Evolutionary conservation across 2,888 invertebrate genomes (phyloP), one percentile per base, ranked within the genome.

Genomic region (Lepidochrysops patricia): DNA sequence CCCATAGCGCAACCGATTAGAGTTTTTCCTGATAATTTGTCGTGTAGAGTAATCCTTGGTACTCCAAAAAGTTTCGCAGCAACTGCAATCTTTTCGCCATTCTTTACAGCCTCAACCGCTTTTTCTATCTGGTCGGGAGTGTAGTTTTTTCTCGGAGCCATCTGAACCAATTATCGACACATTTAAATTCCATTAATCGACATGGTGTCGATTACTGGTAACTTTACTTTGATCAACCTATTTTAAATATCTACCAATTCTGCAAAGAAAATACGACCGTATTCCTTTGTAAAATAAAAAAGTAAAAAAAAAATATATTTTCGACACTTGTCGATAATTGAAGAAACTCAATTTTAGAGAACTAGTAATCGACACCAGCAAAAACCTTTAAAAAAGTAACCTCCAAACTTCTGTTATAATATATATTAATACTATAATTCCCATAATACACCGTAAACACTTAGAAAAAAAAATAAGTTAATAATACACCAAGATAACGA

Each of bases 1-100:
- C 65, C 63, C 65, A 66, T 65, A 56, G 60, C 3, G 57, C 67
- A 66, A 58, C 19, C 60, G 2, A 66, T 57, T 62, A 62, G n/a
- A 13, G 59, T 63, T 60, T 63, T 64, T 13, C 63, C 64, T 19
- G 63, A 37, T 32, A 62, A 43, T 60, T 63, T 64, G 50, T 64
- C 57, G 57, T 64, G 43, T 5, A 60, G 58, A 37, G 66, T 64
- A 26, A 66, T 64, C 9, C 63, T 56, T 50, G 64, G 63, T 19
- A 63, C 61, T 32, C 61, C 63, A 50, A 60, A 66, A 12, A 43
- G 37, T 60, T 63, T 61, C 12, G 62, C 64, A 59, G 64, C 62
- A 57, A 59, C 56, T 29, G 62, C 57, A 57, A 63, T 52, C 43
- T 64, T 64, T 61, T 62, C 62, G 19, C 62, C 63, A 56, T 61